Percentiles rank a stretch among this genome's conserved stretches.
Evolutionary conservation across 1,140 invertebrate species (phyloP).

Genomic region (Cyclina sinensis): DNA sequence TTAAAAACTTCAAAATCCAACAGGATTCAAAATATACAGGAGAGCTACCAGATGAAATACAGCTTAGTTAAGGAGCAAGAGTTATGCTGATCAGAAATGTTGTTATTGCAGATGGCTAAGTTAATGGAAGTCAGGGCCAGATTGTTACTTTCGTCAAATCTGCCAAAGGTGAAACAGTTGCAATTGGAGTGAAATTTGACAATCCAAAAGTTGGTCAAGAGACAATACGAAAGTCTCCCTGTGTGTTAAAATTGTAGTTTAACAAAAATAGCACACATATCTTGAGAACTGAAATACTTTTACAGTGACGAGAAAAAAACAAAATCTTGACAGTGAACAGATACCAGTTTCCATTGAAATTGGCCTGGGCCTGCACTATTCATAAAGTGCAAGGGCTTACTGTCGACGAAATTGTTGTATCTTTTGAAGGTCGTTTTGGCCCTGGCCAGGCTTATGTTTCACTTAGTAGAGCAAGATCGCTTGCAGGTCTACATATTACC

Average conservation of each 20-base stretch:
- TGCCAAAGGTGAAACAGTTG: neutral
- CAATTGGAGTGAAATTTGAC: neutral
- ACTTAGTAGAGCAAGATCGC: constrained; percentile 33
- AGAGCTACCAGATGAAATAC: constrained; percentile 1
- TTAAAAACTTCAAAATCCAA: constrained; percentile 54
- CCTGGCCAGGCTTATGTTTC: constrained; percentile 62
- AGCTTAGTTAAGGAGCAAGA: constrained; percentile 44
- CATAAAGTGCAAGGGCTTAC: constrained; percentile 60
- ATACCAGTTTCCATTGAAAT: constrained; percentile 51
- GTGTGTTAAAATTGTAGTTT: neutral
- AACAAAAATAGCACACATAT: neutral
- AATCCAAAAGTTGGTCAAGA: neutral
- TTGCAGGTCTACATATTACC: constrained; percentile 23
- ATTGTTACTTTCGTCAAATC: constrained; percentile 56
- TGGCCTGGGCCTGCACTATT: constrained; percentile 56
- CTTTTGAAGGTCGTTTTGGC: constrained; percentile 28
- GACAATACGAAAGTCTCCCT: neutral
- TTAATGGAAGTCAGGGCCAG: constrained; percentile 66
- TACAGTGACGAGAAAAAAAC: neutral
- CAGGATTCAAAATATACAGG: constrained; percentile 55
- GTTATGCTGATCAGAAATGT: constrained; percentile 68
- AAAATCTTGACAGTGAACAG: neutral
- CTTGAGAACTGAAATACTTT: neutral
- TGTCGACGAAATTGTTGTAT: constrained; percentile 43
- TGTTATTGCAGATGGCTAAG: constrained; percentile 69